A percentile compares a stretch with the other conserved stretches of the same genome.
phyloP scores from a whole-genome alignment of 53 echinoderm and acorn worm species.

The Paracentrotus lividus region DNA sequence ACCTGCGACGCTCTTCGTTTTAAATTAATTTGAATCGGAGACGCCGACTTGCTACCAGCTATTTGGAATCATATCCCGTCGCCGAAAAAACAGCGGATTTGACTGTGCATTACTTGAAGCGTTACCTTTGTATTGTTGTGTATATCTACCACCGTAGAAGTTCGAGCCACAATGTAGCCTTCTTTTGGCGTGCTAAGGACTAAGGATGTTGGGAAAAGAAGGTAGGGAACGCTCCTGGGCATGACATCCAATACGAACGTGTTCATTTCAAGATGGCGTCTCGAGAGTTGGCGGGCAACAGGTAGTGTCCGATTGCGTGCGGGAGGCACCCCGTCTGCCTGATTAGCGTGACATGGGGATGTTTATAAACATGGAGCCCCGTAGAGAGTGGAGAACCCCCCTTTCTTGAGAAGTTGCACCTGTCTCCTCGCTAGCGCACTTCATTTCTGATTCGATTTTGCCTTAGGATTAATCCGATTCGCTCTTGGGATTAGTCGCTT shows the following conservation, averaged over 20 bases:
- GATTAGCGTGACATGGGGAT: conserved; percentile 55
- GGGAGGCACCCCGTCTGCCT: conserved; percentile 48
- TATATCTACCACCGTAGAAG: not conserved
- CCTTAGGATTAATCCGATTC: conserved; percentile 23
- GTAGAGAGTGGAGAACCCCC: not conserved
- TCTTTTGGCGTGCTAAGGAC: not conserved
- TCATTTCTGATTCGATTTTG: conserved; percentile 55
- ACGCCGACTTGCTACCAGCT: not conserved
- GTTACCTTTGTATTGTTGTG: not conserved
- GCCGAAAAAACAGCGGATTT: not conserved
- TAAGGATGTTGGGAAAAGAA: conserved; percentile 10
- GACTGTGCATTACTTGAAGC: conserved; percentile 7
- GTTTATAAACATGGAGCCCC: conserved; percentile 41
- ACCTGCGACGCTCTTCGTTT: not conserved
- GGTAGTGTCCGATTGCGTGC: conserved; percentile 60
- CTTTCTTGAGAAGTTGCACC: not conserved
- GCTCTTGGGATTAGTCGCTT: conserved; percentile 28
- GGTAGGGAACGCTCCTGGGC: conserved; percentile 21
- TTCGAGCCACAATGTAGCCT: conserved; percentile 6
- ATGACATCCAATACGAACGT: conserved; percentile 41
- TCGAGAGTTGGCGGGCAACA: conserved; percentile 52
- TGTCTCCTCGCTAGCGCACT: conserved; percentile 47
- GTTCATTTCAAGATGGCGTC: conserved; percentile 54
- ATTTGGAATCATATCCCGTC: conserved; percentile 8
- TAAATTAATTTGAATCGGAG: conserved; percentile 52